These are phyloP conservation scores for Scaptomyza reducta DNA, from an alignment of 2,888 invertebrate genomes.

Conservation along the genomic window DNA sequence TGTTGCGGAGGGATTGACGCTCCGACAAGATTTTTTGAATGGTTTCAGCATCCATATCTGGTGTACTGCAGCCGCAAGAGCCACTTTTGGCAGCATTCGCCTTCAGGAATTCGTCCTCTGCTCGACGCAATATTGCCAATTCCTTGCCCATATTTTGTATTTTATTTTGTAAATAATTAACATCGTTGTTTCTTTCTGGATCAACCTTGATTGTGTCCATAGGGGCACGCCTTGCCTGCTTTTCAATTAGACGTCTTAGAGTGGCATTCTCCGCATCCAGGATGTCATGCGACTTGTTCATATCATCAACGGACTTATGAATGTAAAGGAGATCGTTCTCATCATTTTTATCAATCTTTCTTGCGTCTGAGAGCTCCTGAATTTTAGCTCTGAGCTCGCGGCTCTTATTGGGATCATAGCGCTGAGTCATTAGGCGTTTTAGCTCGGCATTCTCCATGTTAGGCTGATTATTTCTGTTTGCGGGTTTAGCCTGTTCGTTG, in stretches of 20 bases:
- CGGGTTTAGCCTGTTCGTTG: conserved; percentile 55
- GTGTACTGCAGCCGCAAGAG: too few species aligned
- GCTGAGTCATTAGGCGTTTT: conserved; percentile 62
- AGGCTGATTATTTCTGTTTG: conserved; percentile 56
- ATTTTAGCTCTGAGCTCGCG: conserved; percentile 69
- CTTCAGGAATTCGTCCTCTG: conserved; percentile 66
- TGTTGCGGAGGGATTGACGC: conserved; percentile 72
- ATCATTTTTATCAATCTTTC: conserved; percentile 71
- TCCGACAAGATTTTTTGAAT: conserved; percentile 72
- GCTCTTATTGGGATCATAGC: conserved; percentile 63
- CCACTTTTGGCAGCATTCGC: not conserved
- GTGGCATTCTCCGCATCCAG: conserved; percentile 76
- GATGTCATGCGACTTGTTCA: conserved; percentile 74
- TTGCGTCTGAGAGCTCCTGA: conserved; percentile 55
- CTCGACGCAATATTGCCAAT: conserved; percentile 63
- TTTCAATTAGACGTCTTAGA: conserved; percentile 75
- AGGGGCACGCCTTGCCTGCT: conserved; percentile 61
- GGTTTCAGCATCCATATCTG: conserved; percentile 62
- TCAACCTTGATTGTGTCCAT: conserved; percentile 58
- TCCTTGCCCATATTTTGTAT: conserved; percentile 74
- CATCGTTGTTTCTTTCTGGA: conserved; percentile 70
- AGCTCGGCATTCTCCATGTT: conserved; percentile 66
- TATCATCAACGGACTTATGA: conserved; percentile 68
- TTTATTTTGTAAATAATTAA: conserved; percentile 74
- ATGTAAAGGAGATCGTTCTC: conserved; percentile 69